Evolutionary conservation across 2,888 invertebrate genomes (phyloP).

Genomic region (Griposia aprilina): DNA sequence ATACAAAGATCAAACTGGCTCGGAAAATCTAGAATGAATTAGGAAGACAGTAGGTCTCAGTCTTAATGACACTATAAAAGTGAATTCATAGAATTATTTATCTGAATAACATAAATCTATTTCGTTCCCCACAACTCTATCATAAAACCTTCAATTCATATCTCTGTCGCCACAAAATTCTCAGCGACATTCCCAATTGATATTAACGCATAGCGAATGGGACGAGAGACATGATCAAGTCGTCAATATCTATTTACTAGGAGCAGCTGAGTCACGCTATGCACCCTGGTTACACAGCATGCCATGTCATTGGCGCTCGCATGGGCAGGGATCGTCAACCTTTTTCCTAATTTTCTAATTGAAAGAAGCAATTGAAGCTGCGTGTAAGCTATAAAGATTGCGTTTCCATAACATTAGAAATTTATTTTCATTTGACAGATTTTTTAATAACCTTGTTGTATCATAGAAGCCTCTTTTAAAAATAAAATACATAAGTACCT

Average conservation of each 20-base stretch:
- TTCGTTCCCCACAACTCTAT: conserved; percentile 13
- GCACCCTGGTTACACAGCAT: conserved; percentile 42
- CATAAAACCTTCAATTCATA: conserved; percentile 24
- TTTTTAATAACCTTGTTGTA: no score
- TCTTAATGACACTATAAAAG: not conserved
- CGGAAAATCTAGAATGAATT: not conserved
- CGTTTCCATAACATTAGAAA: not conserved
- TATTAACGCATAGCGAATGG: conserved; percentile 49
- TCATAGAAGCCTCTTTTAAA: no score
- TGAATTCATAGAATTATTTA: not conserved
- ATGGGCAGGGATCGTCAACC: conserved; percentile 27
- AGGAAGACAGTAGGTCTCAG: not conserved
- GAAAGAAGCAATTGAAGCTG: not conserved
- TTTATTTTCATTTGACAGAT: not conserved
- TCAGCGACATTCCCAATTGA: conserved; percentile 46
- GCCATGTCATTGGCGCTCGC: conserved; percentile 41
- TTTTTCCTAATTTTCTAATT: conserved; percentile 5
- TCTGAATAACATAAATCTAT: not conserved
- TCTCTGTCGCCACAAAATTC: conserved; percentile 12
- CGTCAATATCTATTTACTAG: conserved; percentile 59
- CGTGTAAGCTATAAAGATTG: not conserved
- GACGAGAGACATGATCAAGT: conserved; percentile 48
- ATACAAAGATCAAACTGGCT: not conserved
- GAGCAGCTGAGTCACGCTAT: conserved; percentile 59
- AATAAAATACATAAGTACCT: no score